Base-by-base conservation (phyloP, 1,140 invertebrate genomes). In the Musca vetustissima region DNA sequence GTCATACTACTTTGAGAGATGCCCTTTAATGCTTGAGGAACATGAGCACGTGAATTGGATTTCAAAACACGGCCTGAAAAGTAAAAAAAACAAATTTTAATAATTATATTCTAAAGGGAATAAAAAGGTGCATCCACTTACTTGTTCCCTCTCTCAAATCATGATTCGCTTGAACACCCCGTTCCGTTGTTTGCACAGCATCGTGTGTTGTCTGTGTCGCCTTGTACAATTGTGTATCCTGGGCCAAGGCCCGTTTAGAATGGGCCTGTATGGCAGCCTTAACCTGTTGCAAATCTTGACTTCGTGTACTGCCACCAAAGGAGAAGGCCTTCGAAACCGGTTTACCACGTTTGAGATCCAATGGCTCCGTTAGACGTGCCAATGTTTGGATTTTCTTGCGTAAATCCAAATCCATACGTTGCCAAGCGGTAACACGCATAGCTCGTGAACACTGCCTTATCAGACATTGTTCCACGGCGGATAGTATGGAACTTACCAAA, bases 401-500 rank as follows among this genome's bases (percentile, higher is more conserved):
- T 17, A 89, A 75, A 24, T 88, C 85, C 25, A 88, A 76, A 71
- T 89, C 88, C 85, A 90, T 86, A 73, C 88, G 85, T 1, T 86
- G 79, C 89, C 89, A 90, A 0, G 87, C 85, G 1, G 86, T 85
- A 2, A 88, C 87, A 28, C 88, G 84, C 48, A 87, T 87, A 1
- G 88, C 87, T 28, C 87, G 82, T 4, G 87, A 83, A 19, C 88
- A 88, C 69, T 89, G 88, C 15, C 87, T 76, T 8, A 89, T 85
- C 15, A 90, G 77, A 73, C 88, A 87, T 69, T 89, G 88, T 73
- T 90, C 89, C 7, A 89, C 85, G 22, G 85, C 84, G 7, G 78
- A 81, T 28, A 85, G 79, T 6, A 85, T 71, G 13, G 83, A 83
- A 19, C 83, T 77, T 8, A 83, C 82, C 25, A 83, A 28, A 0